Percentiles rank a stretch among this genome's conserved stretches.
phyloP scores from a whole-genome alignment of 2,113 vertebrate genomes.

The Artemisiospiza belli region DNA sequence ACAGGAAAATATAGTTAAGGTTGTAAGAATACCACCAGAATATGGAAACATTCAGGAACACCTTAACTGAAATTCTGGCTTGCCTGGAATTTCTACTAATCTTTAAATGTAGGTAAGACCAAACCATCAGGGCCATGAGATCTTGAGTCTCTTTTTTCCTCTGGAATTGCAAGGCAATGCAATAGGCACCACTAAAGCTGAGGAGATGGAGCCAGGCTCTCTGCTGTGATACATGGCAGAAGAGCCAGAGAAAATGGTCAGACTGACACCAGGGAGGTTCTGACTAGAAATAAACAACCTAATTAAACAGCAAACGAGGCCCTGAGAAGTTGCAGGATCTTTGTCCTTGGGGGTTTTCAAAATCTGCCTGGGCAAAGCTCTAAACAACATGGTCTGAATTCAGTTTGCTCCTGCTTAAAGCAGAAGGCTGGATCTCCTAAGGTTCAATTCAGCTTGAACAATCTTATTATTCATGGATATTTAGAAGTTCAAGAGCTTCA shows the following conservation, averaged over 20 bases:
- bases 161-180: background rate
- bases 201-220: background rate
- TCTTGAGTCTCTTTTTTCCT: background rate
- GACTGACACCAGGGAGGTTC: background rate
- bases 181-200: background rate
- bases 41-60: background rate
- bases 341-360: background rate
- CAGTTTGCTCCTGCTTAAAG: background rate
- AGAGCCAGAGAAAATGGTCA: background rate
- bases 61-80: background rate
- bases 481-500: constrained; percentile 31
- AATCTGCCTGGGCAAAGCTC: background rate
- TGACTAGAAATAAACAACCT: background rate
- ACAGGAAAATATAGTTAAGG: background rate
- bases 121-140: background rate
- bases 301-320: background rate
- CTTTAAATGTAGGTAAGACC: background rate
- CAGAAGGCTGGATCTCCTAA: background rate
- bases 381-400: background rate
- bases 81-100: background rate
- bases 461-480: constrained; percentile 22
- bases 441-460: background rate
- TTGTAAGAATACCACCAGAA: background rate
- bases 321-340: background rate
- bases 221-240: background rate